Percentiles rank a stretch among this genome's conserved stretches.
These are phyloP conservation scores for Lutjanus argentimaculatus DNA, from an alignment of 2,797 vertebrate genomes.

Conservation along the genomic window DNA sequence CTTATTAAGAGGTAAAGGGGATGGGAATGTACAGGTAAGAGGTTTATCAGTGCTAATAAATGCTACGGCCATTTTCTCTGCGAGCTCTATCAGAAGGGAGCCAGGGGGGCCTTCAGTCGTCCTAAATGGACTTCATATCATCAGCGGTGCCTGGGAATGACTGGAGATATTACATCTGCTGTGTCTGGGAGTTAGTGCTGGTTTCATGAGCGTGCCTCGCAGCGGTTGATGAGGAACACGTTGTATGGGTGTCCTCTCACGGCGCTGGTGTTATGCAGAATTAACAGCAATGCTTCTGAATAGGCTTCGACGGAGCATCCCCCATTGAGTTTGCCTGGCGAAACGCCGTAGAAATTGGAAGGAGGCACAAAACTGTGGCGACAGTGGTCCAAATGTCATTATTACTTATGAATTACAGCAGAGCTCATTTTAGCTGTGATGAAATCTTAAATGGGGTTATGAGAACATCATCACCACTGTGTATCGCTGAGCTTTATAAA, in stretches of 20 bases:
- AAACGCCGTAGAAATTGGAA: conserved; percentile 18
- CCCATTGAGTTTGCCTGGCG: conserved; percentile 18
- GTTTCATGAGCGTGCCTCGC: conserved; percentile 39
- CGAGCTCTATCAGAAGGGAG: conserved; percentile 15
- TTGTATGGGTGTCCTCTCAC: conserved; percentile 15
- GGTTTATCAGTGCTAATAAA: conserved; percentile 73
- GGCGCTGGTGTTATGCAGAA: conserved; percentile 2
- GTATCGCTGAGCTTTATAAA: conserved; percentile 71
- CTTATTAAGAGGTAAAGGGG: conserved; percentile 68
- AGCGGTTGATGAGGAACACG: conserved; percentile 36
- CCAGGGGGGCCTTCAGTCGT: conserved; percentile 19
- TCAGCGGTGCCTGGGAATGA: conserved; percentile 6
- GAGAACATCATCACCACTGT: conserved; percentile 73
- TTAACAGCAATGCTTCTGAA: conserved; percentile 20
- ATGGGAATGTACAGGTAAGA: conserved; percentile 60
- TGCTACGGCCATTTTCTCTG: conserved; percentile 20
- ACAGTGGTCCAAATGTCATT: conserved; percentile 62
- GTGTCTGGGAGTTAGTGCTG: conserved; percentile 30
- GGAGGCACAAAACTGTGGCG: conserved; percentile 20
- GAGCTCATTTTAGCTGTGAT: conserved; percentile 67
- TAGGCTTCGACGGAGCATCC: conserved; percentile 18
- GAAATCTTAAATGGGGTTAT: conserved; percentile 76
- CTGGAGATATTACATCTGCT: conserved; percentile 30
- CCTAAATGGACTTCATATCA: conserved; percentile 52
- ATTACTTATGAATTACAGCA: conserved; percentile 70